Evolutionary conservation across 1,140 invertebrate genomes (phyloP), one percentile per base, ranked within the genome.

Genomic region (Agrilus planipennis): DNA sequence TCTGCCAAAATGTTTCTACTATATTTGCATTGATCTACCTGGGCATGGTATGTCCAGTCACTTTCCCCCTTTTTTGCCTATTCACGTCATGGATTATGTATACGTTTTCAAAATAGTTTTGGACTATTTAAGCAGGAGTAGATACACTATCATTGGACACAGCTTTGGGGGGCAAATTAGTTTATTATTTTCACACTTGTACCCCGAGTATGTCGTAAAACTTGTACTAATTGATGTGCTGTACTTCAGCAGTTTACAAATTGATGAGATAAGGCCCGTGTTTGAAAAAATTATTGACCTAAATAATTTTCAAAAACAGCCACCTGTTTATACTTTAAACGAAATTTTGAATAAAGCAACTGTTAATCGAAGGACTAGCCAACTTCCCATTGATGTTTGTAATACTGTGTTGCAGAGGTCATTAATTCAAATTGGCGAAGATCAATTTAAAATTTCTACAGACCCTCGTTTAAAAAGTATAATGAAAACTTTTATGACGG

Each of bases 1-100:
- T 20, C 23, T 36, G 19, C 34, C 34, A n/a, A 20, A 18, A 14
- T 10, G n/a, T 15, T 71, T 67, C 48, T 75, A 73, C 44, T 74
- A 73, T 42, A 69, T 81, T 2, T 68, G 68, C 51, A 61, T 80
- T 22, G 79, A 82, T 54, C 60, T 80, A 44, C 77, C 77, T 9
- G 73, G 76, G 2, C 77, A 82, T 61, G 81, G 81, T 3, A 57
- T 59, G 2, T 82, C 79, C 3, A 73, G 75, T 36, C 67, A 67
- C 23, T 70, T 72, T 39, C 71, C 71, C 37, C 29, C 46, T 9
- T 72, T 72, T 17, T 22, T 61, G 28, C 45, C 53, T 2, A 54
- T 74, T 18, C 50, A 65, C 12, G 62, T 48, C 30, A 51, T 64
- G 7, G 58, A 64, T 45, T 70, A 59, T 48, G 53, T 71, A 0